Evolutionary conservation across 1,140 invertebrate genomes (phyloP).

Genomic region (Drosophila insularis): DNA sequence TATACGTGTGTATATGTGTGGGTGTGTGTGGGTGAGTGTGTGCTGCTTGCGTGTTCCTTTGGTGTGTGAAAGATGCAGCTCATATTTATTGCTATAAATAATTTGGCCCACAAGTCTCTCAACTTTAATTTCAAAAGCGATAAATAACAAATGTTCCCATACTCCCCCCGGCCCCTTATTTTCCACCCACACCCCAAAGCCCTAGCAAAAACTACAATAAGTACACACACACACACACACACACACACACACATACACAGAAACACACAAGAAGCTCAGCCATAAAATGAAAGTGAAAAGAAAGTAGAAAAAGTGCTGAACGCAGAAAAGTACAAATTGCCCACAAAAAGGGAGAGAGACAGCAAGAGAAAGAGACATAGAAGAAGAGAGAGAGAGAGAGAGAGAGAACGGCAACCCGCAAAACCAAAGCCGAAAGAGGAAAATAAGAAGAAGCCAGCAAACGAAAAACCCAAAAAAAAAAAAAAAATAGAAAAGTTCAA

Average conservation of each 20-base stretch:
- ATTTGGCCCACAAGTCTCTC: slow-evolving; percentile 54
- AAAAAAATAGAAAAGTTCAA: slow-evolving; percentile 67
- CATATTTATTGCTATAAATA: slow-evolving; percentile 74
- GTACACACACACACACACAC: slow-evolving; percentile 24
- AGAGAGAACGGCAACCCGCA: slow-evolving; percentile 5
- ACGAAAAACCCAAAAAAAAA: slow-evolving; percentile 20
- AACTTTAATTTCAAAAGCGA: slow-evolving; percentile 78
- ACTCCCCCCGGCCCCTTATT: not conserved
- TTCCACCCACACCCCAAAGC: slow-evolving; percentile 4
- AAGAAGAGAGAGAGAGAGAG: slow-evolving; percentile 46
- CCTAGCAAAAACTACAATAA: slow-evolving; percentile 43
- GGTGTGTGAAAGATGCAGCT: slow-evolving; percentile 13
- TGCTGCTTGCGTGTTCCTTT: not conserved
- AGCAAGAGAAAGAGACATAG: slow-evolving; percentile 46
- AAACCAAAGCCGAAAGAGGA: slow-evolving; percentile 18
- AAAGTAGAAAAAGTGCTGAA: slow-evolving; percentile 78
- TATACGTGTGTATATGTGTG: not conserved
- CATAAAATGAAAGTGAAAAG: slow-evolving; percentile 76
- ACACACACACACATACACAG: slow-evolving; percentile 25
- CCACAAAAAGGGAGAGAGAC: slow-evolving; percentile 56
- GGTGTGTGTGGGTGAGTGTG: not conserved
- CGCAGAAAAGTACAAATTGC: slow-evolving; percentile 80
- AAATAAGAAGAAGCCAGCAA: slow-evolving; percentile 34
- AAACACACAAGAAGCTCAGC: slow-evolving; percentile 19
- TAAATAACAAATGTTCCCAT: slow-evolving; percentile 62